Evolutionary conservation across 2,113 vertebrate genomes (phyloP).

Genomic region (Nansenia antarctica): DNA sequence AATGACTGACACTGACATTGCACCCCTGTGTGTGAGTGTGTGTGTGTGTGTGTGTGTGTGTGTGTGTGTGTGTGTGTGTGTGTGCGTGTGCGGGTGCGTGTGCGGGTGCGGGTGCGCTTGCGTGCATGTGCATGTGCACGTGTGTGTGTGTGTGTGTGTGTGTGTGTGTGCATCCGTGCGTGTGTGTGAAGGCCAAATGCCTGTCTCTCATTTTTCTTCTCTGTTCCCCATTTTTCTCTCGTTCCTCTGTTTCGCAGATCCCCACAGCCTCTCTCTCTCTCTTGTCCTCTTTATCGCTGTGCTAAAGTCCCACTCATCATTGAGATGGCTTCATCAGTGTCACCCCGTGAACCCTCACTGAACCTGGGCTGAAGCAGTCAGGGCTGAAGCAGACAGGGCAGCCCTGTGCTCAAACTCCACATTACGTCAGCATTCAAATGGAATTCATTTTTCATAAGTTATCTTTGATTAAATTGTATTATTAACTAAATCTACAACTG

Average conservation of each 20-base stretch:
- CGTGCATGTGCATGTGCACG: conserved; percentile 8
- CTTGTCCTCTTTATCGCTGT: conserved; percentile 53
- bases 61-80: conserved; percentile 13
- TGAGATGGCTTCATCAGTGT: conserved; percentile 85
- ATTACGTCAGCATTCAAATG: background rate
- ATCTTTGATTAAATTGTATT: too few relatives aligned
- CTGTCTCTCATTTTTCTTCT: conserved; percentile 29
- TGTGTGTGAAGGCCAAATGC: conserved; percentile 4
- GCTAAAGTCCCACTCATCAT: conserved; percentile 81
- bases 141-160: conserved; percentile 9
- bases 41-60: conserved; percentile 27
- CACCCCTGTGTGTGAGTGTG: conserved; percentile 53
- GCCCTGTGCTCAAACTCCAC: background rate
- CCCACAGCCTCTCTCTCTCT: background rate
- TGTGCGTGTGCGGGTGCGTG: conserved; percentile 46
- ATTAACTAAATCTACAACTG: too few relatives aligned
- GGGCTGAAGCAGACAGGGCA: background rate
- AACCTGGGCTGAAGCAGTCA: background rate
- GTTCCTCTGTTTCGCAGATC: conserved; percentile 22
- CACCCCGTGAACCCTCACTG: conserved; percentile 16
- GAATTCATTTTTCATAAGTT: too few relatives aligned
- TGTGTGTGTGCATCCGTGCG: too few relatives aligned
- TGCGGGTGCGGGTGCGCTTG: conserved; percentile 21
- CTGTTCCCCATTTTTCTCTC: conserved; percentile 43
- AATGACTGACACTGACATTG: conserved; percentile 74